phyloP scores from a whole-genome alignment of 2,797 vertebrate species.

The Heteromormyrus szaboi region DNA sequence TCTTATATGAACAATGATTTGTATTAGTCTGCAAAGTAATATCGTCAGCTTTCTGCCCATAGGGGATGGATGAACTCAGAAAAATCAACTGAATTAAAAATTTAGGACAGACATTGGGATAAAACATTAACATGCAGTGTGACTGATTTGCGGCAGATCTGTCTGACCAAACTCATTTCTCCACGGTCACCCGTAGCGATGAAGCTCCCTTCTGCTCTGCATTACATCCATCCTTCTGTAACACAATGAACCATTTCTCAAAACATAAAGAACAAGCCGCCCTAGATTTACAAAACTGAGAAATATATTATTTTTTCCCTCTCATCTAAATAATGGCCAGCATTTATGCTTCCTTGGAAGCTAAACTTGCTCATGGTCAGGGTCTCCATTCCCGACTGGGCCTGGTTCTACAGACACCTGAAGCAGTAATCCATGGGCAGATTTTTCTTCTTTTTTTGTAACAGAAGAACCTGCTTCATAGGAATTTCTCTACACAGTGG shows the following conservation, averaged over 20 bases:
- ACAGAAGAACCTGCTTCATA: not conserved
- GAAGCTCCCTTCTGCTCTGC: not conserved
- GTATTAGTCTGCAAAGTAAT: not conserved
- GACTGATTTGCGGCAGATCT: not conserved
- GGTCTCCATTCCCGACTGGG: not conserved
- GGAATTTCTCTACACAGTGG: not conserved
- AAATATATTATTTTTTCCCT: not conserved
- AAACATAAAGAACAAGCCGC: not conserved
- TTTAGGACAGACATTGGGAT: not conserved
- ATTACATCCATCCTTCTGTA: not conserved
- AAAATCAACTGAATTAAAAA: slow-evolving; percentile 11
- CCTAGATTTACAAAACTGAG: not conserved
- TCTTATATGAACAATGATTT: not conserved
- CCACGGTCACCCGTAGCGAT: not conserved
- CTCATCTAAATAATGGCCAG: not conserved
- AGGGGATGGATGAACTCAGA: not conserved
- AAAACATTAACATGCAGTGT: not conserved
- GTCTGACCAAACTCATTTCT: not conserved
- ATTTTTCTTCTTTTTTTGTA: not conserved
- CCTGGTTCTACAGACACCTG: not conserved
- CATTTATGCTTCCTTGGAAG: not conserved
- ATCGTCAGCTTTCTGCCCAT: not conserved
- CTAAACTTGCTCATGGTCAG: not conserved
- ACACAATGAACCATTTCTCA: not conserved
- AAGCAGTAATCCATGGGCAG: not conserved